Percentiles rank a stretch among this genome's conserved stretches.
These are phyloP conservation scores for Tenodera sinensis DNA, from an alignment of 2,888 invertebrate genomes.

Conservation along the genomic window DNA sequence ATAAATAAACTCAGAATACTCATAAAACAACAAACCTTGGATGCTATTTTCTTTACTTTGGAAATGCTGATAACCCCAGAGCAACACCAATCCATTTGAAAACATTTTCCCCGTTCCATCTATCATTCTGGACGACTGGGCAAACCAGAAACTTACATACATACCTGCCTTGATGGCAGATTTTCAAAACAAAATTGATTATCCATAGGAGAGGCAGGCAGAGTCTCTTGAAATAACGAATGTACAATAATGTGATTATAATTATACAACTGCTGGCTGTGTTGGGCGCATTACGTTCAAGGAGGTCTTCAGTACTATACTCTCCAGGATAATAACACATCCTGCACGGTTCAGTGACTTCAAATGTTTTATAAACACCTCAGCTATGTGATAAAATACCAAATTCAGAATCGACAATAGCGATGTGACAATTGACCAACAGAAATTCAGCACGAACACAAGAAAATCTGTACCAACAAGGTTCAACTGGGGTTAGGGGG, in stretches of 20 bases:
- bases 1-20: too few species aligned
- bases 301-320: background rate
- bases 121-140: background rate
- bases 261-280: background rate
- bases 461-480: too few species aligned
- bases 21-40: too few species aligned
- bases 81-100: background rate
- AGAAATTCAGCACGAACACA: too few species aligned
- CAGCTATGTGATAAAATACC: too few species aligned
- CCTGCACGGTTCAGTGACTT: background rate
- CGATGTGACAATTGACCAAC: too few species aligned
- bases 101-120: background rate
- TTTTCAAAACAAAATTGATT: slow-evolving; percentile 20
- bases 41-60: too few species aligned
- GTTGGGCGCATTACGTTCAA: background rate
- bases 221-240: background rate
- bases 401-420: too few species aligned
- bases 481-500: too few species aligned
- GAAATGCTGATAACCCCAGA: background rate
- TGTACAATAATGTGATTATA: slow-evolving; percentile 22
- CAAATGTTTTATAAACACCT: background rate
- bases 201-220: slow-evolving; percentile 8
- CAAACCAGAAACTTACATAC: background rate
- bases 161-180: background rate
- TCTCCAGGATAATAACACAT: too few species aligned